Percentiles rank a stretch among this genome's conserved stretches.
phyloP scores from a whole-genome alignment of 2,113 vertebrate species.

The Anguilla japonica region DNA sequence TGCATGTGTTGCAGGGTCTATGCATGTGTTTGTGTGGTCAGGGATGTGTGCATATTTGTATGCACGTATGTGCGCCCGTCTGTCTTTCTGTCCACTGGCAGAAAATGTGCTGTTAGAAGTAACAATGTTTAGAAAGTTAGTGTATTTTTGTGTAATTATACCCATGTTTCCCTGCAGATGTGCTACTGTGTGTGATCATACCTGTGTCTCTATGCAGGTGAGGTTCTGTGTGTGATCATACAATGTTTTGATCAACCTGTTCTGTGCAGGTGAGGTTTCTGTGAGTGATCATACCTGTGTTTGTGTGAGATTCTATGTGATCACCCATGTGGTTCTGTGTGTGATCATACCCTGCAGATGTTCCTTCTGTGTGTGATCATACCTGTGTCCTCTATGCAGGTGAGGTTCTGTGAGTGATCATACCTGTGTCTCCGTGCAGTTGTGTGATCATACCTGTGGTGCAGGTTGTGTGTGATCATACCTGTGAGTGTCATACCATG shows the following conservation, averaged over 20 bases:
- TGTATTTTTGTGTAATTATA: neutral
- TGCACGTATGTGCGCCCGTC: neutral
- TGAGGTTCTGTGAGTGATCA: neutral
- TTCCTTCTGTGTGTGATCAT: neutral
- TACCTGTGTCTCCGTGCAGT: neutral
- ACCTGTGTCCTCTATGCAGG: neutral
- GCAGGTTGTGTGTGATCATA: neutral
- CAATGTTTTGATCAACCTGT: neutral
- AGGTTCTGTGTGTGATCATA: too few species aligned
- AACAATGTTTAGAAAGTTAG: slow-evolving; percentile 11
- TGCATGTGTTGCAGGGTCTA: neutral
- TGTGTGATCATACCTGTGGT: neutral
- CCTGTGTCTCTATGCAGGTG: too few species aligned
- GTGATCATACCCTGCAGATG: neutral
- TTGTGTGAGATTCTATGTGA: neutral
- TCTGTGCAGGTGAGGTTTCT: too few species aligned
- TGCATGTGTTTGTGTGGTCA: neutral
- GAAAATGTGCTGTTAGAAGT: neutral
- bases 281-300: neutral
- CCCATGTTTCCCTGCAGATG: too few species aligned
- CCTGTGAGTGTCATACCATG: neutral
- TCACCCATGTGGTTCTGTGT: neutral
- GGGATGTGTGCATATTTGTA: neutral
- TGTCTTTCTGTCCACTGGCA: neutral
- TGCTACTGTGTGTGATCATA: too few species aligned